Evolutionary conservation across 2,888 invertebrate species (phyloP).

Genomic region (Lamproptera curius): DNA sequence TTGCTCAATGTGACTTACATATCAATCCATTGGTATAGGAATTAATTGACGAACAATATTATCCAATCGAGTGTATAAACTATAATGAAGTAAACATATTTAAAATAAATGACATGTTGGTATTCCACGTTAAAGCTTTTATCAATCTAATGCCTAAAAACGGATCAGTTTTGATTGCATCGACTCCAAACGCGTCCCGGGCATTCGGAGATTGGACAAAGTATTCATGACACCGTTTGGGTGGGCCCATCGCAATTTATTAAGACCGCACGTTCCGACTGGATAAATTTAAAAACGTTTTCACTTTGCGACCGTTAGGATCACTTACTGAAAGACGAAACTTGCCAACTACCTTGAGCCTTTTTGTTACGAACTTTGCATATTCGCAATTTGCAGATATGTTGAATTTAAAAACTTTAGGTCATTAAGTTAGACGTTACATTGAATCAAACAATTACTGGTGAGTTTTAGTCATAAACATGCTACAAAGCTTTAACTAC

Average conservation of each 20-base stretch:
- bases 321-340: neutral
- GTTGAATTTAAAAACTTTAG: too few relatives aligned
- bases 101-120: too few relatives aligned
- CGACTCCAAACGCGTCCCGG: constrained; percentile 1
- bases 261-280: constrained; percentile 4
- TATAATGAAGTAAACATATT: too few relatives aligned
- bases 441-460: too few relatives aligned
- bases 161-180: neutral
- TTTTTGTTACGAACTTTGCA: neutral
- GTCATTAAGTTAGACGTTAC: too few relatives aligned
- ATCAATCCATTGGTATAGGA: too few relatives aligned
- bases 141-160: neutral
- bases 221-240: constrained; percentile 16
- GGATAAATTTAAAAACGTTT: neutral
- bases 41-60: too few relatives aligned
- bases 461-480: too few relatives aligned
- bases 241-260: constrained; percentile 10
- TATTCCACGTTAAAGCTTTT: too few relatives aligned
- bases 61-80: too few relatives aligned
- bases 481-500: too few relatives aligned
- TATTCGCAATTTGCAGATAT: neutral
- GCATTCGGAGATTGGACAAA: constrained; percentile 5
- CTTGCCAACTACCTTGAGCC: neutral
- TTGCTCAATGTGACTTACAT: too few relatives aligned
- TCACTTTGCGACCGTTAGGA: neutral